Percentiles rank a stretch among this genome's conserved stretches.
phyloP scores from a whole-genome alignment of 2,797 vertebrate species.

The Neosilurus mollespiculum region DNA sequence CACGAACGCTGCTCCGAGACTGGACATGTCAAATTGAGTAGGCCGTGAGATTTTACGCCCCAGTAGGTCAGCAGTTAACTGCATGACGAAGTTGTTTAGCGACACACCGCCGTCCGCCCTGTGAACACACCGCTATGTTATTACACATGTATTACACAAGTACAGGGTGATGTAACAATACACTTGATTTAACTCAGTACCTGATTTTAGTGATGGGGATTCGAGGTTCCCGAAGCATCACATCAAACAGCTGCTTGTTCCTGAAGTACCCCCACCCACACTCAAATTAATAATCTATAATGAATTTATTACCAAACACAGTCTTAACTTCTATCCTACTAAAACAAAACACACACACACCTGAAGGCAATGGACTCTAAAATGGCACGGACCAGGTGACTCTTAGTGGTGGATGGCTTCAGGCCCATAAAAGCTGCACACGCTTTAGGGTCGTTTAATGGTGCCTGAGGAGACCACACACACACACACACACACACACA shows the following conservation, averaged over 20 bases:
- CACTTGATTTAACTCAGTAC: conserved; percentile 58
- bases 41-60: conserved; percentile 79
- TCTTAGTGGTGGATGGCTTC: conserved; percentile 87
- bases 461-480: conserved; percentile 74
- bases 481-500: conserved; percentile 60
- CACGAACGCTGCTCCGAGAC: conserved; percentile 88
- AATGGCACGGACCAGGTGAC: conserved; percentile 90
- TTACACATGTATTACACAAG: conserved; percentile 2
- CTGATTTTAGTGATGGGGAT: conserved; percentile 85
- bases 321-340: not conserved
- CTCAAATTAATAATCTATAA: not conserved
- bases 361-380: conserved; percentile 92
- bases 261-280: conserved; percentile 64
- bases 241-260: conserved; percentile 91
- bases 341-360: conserved; percentile 59
- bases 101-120: conserved; percentile 94
- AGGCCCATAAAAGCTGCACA: conserved; percentile 92
- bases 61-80: conserved; percentile 93
- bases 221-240: conserved; percentile 80
- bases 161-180: not conserved
- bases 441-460: conserved; percentile 85
- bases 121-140: conserved; percentile 18
- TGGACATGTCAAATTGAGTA: conserved; percentile 84
- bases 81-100: conserved; percentile 90
- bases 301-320: not conserved